Percentiles rank a stretch among this genome's conserved stretches.
Conservation (phyloP, 2,113 vertebrate genomes). For the Oncorhynchus tshawytscha region DNA sequence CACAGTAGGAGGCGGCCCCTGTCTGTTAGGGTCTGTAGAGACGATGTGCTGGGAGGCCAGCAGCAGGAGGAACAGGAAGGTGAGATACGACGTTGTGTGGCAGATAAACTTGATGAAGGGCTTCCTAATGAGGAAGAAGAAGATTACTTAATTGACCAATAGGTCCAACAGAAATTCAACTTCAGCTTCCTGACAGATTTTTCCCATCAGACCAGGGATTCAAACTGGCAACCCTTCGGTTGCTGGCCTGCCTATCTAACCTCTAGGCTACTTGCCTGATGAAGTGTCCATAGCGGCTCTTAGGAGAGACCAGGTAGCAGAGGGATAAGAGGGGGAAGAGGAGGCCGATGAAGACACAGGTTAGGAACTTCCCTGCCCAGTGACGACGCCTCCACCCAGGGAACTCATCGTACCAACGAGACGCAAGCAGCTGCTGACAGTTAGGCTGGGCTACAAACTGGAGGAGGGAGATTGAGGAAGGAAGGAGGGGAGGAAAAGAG, state of each 20-base stretch:
- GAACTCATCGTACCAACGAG: slow-evolving; percentile 96
- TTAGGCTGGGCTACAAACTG: slow-evolving; percentile 98
- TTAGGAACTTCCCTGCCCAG: slow-evolving; percentile 93
- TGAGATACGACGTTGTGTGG: slow-evolving; percentile 96
- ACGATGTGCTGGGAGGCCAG: slow-evolving; percentile 92
- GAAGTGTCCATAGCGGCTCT: slow-evolving; percentile 89
- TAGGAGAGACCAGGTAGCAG: slow-evolving; percentile 91
- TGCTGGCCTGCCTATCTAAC: too few species aligned
- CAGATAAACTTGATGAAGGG: slow-evolving; percentile 99
- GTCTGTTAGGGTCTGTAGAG: slow-evolving; percentile 72
- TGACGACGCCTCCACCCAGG: slow-evolving; percentile 95
- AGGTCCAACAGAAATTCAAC: too few species aligned
- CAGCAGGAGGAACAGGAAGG: slow-evolving; percentile 93
- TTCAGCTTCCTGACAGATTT: too few species aligned
- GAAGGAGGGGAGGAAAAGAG: neutral
- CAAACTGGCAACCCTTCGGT: too few species aligned
- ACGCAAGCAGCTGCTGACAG: slow-evolving; percentile 95
- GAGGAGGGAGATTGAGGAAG: slow-evolving; percentile 2
- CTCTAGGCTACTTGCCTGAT: slow-evolving; percentile 63
- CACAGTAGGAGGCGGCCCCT: slow-evolving; percentile 86
- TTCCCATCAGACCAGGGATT: too few species aligned
- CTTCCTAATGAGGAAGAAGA: slow-evolving; percentile 63
- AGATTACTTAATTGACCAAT: too few species aligned
- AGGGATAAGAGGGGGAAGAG: slow-evolving; percentile 90
- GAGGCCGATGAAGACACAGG: slow-evolving; percentile 89